Evolutionary conservation across 2,113 vertebrate genomes (phyloP).

Genomic region (Lepisosteus osseus): DNA sequence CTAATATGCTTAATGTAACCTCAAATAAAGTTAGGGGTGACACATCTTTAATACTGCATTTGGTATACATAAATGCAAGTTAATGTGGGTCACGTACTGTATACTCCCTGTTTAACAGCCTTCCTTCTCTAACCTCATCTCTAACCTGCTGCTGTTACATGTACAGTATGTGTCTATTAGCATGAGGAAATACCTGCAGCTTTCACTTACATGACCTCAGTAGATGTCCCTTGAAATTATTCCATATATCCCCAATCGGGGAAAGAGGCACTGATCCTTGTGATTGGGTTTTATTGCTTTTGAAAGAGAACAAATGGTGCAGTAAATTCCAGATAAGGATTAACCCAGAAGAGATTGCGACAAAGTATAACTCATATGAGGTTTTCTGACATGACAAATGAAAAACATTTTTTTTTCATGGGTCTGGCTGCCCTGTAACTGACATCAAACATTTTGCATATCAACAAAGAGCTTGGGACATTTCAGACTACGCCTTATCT

Average conservation of each 20-base stretch:
- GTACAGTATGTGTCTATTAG: no score
- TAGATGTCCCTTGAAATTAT: no score
- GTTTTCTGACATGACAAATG: conserved; percentile 15
- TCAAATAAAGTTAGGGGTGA: no score
- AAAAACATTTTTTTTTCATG: conserved; percentile 10
- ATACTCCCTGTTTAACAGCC: no score
- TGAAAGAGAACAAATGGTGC: neutral
- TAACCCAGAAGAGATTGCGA: neutral
- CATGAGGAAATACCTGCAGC: no score
- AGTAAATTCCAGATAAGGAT: conserved; percentile 9
- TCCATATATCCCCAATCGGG: neutral
- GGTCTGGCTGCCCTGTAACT: conserved; percentile 11
- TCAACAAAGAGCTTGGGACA: conserved; percentile 20
- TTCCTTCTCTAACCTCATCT: no score
- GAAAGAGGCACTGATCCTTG: neutral
- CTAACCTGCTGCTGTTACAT: no score
- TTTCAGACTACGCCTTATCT: conserved; percentile 27
- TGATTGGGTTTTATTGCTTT: conserved; percentile 7
- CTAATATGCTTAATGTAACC: no score
- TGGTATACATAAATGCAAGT: no score
- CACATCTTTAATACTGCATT: no score
- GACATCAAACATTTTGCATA: conserved; percentile 25
- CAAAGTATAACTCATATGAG: conserved; percentile 6
- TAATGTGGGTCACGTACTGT: no score
- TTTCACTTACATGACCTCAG: no score